Base-by-base conservation (phyloP, 64 coral and sea anemone genomes). In the Montipora capricornis region DNA sequence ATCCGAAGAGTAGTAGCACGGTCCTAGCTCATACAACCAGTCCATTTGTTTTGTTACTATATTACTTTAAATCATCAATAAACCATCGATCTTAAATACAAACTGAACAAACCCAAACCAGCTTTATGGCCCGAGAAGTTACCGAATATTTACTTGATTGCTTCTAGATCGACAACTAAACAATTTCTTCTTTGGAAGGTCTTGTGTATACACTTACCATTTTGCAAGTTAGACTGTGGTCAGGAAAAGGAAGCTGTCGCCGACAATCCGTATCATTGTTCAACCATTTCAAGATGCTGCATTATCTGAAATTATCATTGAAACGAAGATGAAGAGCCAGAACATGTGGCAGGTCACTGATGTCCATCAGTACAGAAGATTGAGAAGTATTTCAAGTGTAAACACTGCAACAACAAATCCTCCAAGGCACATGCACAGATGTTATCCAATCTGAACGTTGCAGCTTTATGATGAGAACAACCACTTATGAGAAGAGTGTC, bases 161-260 rank as follows among this genome's bases (percentile, higher is more conserved):
- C 80, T 16, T 83, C 80, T 83, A 44, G 5, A 67, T 83, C 59
- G 15, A 83, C 59, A 14, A 22, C 59, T 78, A 8, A 46, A 45
- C 2, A 67, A 67, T 80, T 77, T 44, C 55, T 64, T 64, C 16
- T 79, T 80, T 73, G 70, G 44, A 47, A 80, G 84, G 84, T 49
- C 61, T 67, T 9, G 92, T 81, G 29, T 93, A 88, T 80, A 88
- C 92, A 79, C 69, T 93, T 49, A 73, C 57, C 22, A 80, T 74
- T 71, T 53, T 93, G 5, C 84, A 93, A 70, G 85, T 93, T 8
- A 87, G 92, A 78, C 8, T 81, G 22, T 93, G 92, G 77, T 49
- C 75, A 64, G 84, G 78, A 52, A 80, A 87, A 93, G 81, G 77
- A 93, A 93, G 44, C 75, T 93, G 13, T 80, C 62, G 17, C 73